Evolutionary conservation across 2,113 vertebrate genomes (phyloP), one percentile per base, ranked within the genome.

Genomic region (Ptilorrhoa leucosticta): DNA sequence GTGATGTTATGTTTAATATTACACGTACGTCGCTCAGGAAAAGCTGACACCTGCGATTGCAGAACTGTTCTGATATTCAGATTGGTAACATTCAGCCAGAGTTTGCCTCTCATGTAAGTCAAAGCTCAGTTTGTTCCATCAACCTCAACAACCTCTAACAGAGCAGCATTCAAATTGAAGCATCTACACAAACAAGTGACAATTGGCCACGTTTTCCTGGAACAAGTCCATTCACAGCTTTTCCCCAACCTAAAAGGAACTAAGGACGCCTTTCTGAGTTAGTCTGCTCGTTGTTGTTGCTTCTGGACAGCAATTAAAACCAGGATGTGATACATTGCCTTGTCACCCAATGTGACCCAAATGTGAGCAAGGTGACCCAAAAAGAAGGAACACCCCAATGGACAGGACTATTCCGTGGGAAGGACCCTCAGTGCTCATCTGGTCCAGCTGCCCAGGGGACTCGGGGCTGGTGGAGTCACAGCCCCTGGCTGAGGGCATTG

Each of bases 401-500:
- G 28, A 39, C 0, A 4, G 47, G 70, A 26, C 13, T 3, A 2
- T 21, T 56, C 30, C 21, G 6, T 3, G 24, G 45, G 30, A 76
- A 47, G 56, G 37, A 66, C 6, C 11, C 73, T 21, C 33, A 12
- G 7, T 0, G 1, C 48, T 5, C 24, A 11, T 1, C 28, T 4
- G 60, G 11, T 6, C 9, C 70, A 44, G 11, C 20, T 24, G n/a
- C 42, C 31, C 1, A 7, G 13, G 65, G 15, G 18, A 6, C 3
- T 5, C 3, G 7, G 22, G 44, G 26, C 24, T 26, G 58, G 11
- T 8, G 24, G 9, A 30, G 35, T 2, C 33, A 2, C 19, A 54
- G 39, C 22, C 2, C 11, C 9, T 16, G 9, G 27, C 14, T n/a
- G 9, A 39, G 44, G 50, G 16, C 40, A 22, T 0, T 17, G 64